phyloP scores from a whole-genome alignment of 1,140 invertebrate genomes.

The Theocolax elegans region DNA sequence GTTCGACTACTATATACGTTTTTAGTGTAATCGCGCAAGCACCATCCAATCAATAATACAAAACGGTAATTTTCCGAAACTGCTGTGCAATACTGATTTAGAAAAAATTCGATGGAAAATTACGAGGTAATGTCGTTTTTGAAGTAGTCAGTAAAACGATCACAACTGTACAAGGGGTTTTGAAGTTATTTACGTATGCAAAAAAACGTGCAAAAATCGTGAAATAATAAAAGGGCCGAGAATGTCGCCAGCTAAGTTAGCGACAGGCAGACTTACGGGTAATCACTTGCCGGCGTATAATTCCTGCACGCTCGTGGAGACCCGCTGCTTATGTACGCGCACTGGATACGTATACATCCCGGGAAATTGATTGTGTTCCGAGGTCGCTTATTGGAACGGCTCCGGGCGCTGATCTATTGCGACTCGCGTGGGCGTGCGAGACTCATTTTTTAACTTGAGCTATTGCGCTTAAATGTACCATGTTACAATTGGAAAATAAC shows the following conservation, averaged over 20 bases:
- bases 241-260: neutral
- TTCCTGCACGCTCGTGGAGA: slow-evolving; percentile 29
- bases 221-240: slow-evolving; percentile 26
- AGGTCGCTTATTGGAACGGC: slow-evolving; percentile 15
- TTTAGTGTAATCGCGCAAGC: too few relatives aligned
- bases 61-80: neutral
- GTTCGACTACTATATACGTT: too few relatives aligned
- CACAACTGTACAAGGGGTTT: neutral
- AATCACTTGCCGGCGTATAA: slow-evolving; percentile 34
- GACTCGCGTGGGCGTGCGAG: too few relatives aligned
- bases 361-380: slow-evolving; percentile 33
- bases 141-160: too few relatives aligned
- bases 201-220: slow-evolving; percentile 23
- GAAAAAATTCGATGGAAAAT: slow-evolving; percentile 6
- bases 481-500: too few relatives aligned
- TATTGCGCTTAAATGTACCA: too few relatives aligned
- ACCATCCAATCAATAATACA: slow-evolving; percentile 1
- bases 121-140: neutral
- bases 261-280: slow-evolving; percentile 10
- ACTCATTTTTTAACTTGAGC: too few relatives aligned
- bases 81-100: neutral
- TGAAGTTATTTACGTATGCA: slow-evolving; percentile 27
- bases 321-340: neutral
- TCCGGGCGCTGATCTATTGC: neutral
- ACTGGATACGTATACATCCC: neutral